Conservation (phyloP, 2,888 invertebrate species). For the Abscondita cerata region DNA sequence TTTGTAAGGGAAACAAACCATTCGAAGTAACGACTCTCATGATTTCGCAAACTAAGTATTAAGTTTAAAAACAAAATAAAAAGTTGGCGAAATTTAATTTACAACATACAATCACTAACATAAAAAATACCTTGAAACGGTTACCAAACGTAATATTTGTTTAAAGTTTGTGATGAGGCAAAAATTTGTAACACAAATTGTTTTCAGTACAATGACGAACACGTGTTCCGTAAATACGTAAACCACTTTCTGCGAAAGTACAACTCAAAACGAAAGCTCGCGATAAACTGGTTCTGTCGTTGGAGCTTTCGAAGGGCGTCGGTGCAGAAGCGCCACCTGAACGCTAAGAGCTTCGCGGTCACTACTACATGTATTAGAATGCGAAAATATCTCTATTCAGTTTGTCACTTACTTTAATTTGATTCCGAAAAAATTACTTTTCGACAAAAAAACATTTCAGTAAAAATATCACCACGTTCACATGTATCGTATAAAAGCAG, state of each 20-base stretch:
- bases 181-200: background rate
- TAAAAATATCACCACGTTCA: conserved; percentile 4
- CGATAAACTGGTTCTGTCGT: conserved; percentile 54
- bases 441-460: conserved; percentile 8
- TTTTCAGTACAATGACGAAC: conserved; percentile 17
- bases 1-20: conserved; percentile 10
- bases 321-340: conserved; percentile 52
- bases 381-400: conserved; percentile 39
- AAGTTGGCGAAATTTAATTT: background rate
- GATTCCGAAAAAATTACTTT: conserved; percentile 8
- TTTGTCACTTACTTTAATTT: conserved; percentile 30
- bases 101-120: background rate
- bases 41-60: background rate
- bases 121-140: background rate
- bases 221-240: conserved; percentile 38
- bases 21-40: conserved; percentile 2
- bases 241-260: conserved; percentile 38
- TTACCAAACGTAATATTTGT: background rate
- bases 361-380: conserved; percentile 49
- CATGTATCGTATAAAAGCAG: conserved; percentile 15
- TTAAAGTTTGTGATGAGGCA: background rate
- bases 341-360: conserved; percentile 48
- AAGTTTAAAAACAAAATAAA: conserved; percentile 3
- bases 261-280: conserved; percentile 50
- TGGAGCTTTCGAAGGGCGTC: conserved; percentile 42